Percentiles rank a stretch among this genome's conserved stretches.
phyloP scores from a whole-genome alignment of 2,888 invertebrate genomes.

The Fragum fragum region DNA sequence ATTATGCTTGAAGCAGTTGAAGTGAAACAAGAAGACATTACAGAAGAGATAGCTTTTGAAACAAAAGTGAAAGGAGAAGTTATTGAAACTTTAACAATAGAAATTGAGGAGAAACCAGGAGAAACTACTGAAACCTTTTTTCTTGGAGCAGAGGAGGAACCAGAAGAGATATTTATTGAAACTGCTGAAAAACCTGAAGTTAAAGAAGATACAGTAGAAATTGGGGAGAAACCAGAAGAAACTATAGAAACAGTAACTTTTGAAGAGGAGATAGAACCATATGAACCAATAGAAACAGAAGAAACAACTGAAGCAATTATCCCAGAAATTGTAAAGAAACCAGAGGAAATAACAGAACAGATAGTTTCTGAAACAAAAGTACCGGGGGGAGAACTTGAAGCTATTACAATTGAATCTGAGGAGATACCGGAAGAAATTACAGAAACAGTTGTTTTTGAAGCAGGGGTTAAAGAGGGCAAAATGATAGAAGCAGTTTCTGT shows the following conservation, averaged over 20 bases:
- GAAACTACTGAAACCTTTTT: neutral
- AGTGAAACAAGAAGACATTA: neutral
- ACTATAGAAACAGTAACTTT: slow-evolving; percentile 38
- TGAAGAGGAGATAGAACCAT: slow-evolving; percentile 15
- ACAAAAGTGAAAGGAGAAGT: slow-evolving; percentile 27
- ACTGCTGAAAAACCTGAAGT: slow-evolving; percentile 10
- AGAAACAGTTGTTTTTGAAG: neutral
- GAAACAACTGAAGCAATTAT: neutral
- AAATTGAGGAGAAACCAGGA: slow-evolving; percentile 6
- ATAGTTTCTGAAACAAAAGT: neutral
- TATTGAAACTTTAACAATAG: slow-evolving; percentile 32
- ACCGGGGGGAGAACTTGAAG: no score
- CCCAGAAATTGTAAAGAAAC: slow-evolving; percentile 19
- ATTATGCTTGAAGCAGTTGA: no score
- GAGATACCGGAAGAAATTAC: neutral
- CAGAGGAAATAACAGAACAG: slow-evolving; percentile 1
- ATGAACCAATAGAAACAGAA: slow-evolving; percentile 16
- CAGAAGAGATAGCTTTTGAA: slow-evolving; percentile 7
- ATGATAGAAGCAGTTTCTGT: neutral
- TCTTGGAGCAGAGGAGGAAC: neutral
- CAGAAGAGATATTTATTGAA: neutral
- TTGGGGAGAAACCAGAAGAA: slow-evolving; percentile 18
- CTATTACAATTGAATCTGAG: slow-evolving; percentile 36
- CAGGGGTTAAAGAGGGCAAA: slow-evolving; percentile 8
- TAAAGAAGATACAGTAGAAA: slow-evolving; percentile 27